Base-by-base conservation (phyloP, 2,113 vertebrate genomes). In the Narcine bancroftii region DNA sequence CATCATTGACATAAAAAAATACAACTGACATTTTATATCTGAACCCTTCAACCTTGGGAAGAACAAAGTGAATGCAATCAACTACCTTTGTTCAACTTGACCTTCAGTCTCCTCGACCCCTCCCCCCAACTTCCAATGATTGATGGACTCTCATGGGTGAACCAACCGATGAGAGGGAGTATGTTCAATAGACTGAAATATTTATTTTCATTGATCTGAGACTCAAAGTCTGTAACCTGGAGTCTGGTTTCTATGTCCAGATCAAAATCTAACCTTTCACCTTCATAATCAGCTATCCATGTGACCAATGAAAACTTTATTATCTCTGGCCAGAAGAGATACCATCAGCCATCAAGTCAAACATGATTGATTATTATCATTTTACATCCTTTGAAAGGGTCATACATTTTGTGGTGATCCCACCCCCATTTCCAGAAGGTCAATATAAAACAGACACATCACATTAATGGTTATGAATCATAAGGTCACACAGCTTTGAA, bases 401-500 rank as follows among this genome's bases (percentile, higher is more conserved):
- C 42, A 33, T 10, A 53, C 10, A 45, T 66, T 91, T 65, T 69
- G 36, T 42, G 11, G 0, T 42, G 17, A 39, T 45, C 26, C 19
- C 53, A 45, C 9, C 81, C 81, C 29, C 81, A 21, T 66, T 21
- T 66, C 36, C 65, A 47, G 87, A 69, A 91, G 63, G 65, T 71
- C 65, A 91, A 45, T 91, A 69, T 91, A 3, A 17, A 89, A 65
- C 0, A 13, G 53, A 10, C 39, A 47, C 65, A 45, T 11, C 89
- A 91, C 26, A 69, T 47, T 26, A 91, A 47, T 69, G 89, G 63
- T 42, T 6, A 15, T 24, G 45, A 29, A 66, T 42, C 65, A 15
- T 71, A 17, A 26, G 65, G 65, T 71, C 89, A 69, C 39, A 69
- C 89, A 69, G 63, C 63, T 91, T 63, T 87, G 33, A 87, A 87